Percentiles rank a stretch among this genome's conserved stretches.
phyloP scores from a whole-genome alignment of 1,140 invertebrate species.

The Daktulosphaira vitifoliae region DNA sequence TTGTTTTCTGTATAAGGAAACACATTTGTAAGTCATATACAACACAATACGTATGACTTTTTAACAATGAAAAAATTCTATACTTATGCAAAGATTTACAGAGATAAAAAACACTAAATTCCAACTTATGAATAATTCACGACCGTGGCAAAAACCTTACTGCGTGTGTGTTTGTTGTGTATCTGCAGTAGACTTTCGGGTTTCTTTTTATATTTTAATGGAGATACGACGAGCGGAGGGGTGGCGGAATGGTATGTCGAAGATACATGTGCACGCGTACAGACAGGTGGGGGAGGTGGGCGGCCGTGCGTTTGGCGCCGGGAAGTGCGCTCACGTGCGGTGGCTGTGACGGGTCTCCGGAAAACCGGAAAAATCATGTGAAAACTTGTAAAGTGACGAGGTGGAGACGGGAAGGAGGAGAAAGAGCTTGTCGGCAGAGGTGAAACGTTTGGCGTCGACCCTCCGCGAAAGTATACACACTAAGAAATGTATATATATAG shows the following conservation, averaged over 20 bases:
- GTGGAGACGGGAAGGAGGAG: no score
- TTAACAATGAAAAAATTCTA: no score
- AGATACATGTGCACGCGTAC: neutral
- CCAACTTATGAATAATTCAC: neutral
- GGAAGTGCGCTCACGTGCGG: conserved; percentile 27
- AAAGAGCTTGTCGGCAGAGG: no score
- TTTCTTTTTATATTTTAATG: conserved; percentile 4
- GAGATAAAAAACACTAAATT: neutral
- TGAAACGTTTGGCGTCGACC: conserved; percentile 24
- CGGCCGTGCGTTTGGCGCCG: conserved; percentile 23
- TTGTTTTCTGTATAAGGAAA: no score
- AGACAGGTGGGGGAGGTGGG: conserved; percentile 20
- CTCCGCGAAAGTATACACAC: neutral
- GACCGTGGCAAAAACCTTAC: neutral
- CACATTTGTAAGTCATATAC: no score
- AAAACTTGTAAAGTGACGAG: conserved; percentile 24
- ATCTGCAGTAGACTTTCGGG: conserved; percentile 12
- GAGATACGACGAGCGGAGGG: no score
- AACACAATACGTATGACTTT: no score
- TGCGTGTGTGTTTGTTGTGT: no score
- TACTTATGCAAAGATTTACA: no score
- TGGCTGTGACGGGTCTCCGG: no score
- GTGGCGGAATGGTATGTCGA: no score
- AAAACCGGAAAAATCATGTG: conserved; percentile 33
- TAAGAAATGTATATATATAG: no score